These are phyloP conservation scores for Sciurus niger DNA, from an alignment of 2,113 vertebrate species.

Conservation along the genomic window DNA sequence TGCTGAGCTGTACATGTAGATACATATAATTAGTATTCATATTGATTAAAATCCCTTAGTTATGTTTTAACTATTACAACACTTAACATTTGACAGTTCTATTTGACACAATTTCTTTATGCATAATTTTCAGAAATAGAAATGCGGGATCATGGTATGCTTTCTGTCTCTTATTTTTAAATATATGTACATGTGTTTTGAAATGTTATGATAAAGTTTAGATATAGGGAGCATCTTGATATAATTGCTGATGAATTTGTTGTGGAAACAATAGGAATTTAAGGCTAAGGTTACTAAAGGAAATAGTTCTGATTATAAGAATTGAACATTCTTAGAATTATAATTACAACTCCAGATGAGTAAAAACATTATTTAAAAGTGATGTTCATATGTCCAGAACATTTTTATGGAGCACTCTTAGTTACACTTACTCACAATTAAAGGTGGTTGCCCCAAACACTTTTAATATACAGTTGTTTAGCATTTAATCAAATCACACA, in stretches of 20 bases:
- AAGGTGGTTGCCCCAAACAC: not conserved
- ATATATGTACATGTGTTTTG: not conserved
- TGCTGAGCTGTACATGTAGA: not conserved
- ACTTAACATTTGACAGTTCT: not conserved
- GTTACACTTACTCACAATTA: not conserved
- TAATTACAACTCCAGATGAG: not conserved
- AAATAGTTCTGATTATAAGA: slow-evolving; percentile 30
- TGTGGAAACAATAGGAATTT: slow-evolving; percentile 32
- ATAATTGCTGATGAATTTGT: slow-evolving; percentile 41
- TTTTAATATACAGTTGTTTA: slow-evolving; percentile 36
- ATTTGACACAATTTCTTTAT: not conserved
- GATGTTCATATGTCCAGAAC: not conserved
- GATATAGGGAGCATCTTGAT: not conserved
- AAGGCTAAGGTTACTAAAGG: slow-evolving; percentile 17
- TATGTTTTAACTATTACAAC: slow-evolving; percentile 16
- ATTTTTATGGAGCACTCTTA: slow-evolving; percentile 50
- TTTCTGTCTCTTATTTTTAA: slow-evolving; percentile 53
- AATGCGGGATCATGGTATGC: not conserved
- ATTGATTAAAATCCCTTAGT: slow-evolving; percentile 3
- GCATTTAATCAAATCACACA: slow-evolving; percentile 45
- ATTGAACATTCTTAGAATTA: not conserved
- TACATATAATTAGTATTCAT: not conserved
- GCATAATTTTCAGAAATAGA: slow-evolving; percentile 27
- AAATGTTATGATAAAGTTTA: slow-evolving; percentile 47
- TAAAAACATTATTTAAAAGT: slow-evolving; percentile 2